Base-by-base conservation (phyloP, 2,888 invertebrate species). In the Deilephila porcellus region DNA sequence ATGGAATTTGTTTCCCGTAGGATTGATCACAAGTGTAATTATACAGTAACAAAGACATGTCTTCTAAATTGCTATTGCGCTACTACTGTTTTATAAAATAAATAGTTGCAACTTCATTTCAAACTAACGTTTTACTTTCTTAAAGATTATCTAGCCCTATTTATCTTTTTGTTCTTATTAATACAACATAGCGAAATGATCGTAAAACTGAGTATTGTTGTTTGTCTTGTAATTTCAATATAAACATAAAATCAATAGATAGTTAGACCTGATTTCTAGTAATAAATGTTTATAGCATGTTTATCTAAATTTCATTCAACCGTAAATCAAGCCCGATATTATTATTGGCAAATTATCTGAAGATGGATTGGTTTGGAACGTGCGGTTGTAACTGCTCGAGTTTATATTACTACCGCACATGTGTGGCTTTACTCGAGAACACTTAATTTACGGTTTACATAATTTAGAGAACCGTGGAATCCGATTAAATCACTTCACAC, bases 251-350 rank as follows among this genome's bases (percentile, higher is more conserved):
- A 63, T 32, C 63, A 63, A 63, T 63, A 63, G 7, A 19, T 63
- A 19, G 32, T 34, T 63, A 52, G 25, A 45, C 25, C 25, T 25
- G 4, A 67, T 52, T 45, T 25, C 25, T 52, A 25, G 52, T 67
- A 67, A 67, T 67, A 67, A 67, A 67, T 67, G 67, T 67, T 67
- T 67, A 67, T 25, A 20, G 52, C 67, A 17, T 67, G 67, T 52
- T 45, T 67, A 67, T 67, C 52, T 64, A 25, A 56, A 56, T 45
- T 25, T 52, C 52, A 29, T 52, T 29, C 52, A 67, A 25, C 14
- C 52, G 25, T 67, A 67, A 67, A 67, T 67, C 67, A 67, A 0
- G 1, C 6, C 14, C 6, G 67, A 67, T 67, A 67, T 67, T 67
- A 17, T 52, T 67, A 29, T 67, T 52, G 67, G 67, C 25, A 52